Base-by-base conservation (phyloP, 2,888 invertebrate species). In the Corythucha ciliata region DNA sequence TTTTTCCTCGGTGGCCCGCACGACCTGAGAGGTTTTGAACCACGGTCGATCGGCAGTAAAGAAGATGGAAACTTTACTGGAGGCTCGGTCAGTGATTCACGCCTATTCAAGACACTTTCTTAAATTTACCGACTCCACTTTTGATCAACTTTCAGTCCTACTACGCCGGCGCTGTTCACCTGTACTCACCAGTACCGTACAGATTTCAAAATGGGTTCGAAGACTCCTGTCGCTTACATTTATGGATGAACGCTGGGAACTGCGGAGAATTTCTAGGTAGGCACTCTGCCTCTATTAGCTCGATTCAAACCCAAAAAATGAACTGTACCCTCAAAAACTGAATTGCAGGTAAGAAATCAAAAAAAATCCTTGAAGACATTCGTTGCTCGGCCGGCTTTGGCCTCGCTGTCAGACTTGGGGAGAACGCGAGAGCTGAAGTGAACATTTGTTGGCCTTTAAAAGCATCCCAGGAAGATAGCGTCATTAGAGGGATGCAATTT, bases 101-200 rank as follows among this genome's bases (percentile, higher is more conserved):
- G n/a, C n/a, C n/a, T n/a, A n/a, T n/a, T n/a, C n/a, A n/a, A n/a
- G n/a, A n/a, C n/a, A n/a, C n/a, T n/a, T n/a, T n/a, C n/a, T n/a
- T n/a, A n/a, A n/a, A n/a, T n/a, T n/a, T n/a, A n/a, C n/a, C n/a
- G n/a, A n/a, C n/a, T n/a, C n/a, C n/a, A n/a, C n/a, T n/a, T n/a
- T n/a, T n/a, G n/a, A n/a, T n/a, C n/a, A n/a, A n/a, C 14, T 63
- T 64, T 2, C 65, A 82, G 74, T 75, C 83, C 34, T 92, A 84
- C 70, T 92, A 93, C 88, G 80, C 88, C 12, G 74, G 79, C 2
- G 94, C 85, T 0, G 66, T 88, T 10, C 96, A 97, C 71, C 64
- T 92, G 24, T 96, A 84, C 73, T 79, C 85, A 1, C 94, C 94
- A 8, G 74, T 98, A 53, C 94, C 94, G 14, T 92, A 92, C 70